phyloP scores from a whole-genome alignment of 2,797 vertebrate species.

The Novumbra hubbsi region DNA sequence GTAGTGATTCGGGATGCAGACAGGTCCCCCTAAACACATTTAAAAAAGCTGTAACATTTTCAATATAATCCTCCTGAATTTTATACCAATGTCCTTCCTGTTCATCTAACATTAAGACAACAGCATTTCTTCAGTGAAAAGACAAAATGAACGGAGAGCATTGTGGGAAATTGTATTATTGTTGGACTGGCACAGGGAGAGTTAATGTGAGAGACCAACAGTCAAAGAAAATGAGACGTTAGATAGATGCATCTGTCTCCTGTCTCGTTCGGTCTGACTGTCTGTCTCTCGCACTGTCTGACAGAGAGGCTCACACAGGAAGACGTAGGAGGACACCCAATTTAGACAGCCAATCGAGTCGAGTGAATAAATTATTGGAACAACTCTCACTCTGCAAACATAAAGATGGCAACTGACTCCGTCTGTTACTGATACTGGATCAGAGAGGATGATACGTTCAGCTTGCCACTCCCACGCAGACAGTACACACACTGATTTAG shows the following conservation, averaged over 20 bases:
- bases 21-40: background rate
- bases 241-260: background rate
- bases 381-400: background rate
- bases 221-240: background rate
- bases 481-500: slow-evolving; percentile 16
- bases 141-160: background rate
- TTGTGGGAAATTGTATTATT: background rate
- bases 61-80: background rate
- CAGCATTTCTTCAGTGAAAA: background rate
- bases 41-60: background rate
- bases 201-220: background rate
- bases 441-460: slow-evolving; percentile 20
- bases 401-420: background rate
- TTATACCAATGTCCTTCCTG: background rate
- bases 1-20: background rate
- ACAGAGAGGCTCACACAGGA: background rate
- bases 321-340: background rate
- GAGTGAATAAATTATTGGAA: background rate
- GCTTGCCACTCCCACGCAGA: background rate
- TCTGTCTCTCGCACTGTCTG: no score
- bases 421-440: slow-evolving; percentile 29
- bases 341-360: background rate
- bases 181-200: background rate
- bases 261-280: background rate
- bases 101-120: background rate